phyloP scores from a whole-genome alignment of 92 coral and sea anemone genomes.

The Parazoanthus swiftii region DNA sequence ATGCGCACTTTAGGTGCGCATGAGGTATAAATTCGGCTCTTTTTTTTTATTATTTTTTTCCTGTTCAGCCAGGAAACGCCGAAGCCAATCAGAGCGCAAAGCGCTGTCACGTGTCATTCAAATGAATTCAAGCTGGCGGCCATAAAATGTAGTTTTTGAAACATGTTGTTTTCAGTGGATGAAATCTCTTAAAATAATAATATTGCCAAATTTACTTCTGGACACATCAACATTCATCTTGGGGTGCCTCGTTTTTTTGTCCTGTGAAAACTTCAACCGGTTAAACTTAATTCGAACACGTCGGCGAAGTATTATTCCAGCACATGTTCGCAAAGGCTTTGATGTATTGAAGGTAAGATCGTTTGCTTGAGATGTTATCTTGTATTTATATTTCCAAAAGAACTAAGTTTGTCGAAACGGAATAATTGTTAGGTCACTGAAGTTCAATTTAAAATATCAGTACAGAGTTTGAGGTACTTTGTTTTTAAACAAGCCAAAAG shows the following conservation, averaged over 20 bases:
- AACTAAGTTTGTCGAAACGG: slow-evolving; percentile 6
- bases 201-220: slow-evolving; percentile 11
- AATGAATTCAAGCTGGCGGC: no score
- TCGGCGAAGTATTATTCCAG: slow-evolving; percentile 19
- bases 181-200: slow-evolving; percentile 13
- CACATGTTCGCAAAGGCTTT: slow-evolving; percentile 22
- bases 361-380: slow-evolving; percentile 23
- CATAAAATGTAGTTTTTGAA: no score
- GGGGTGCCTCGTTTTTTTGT: slow-evolving; percentile 23
- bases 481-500: slow-evolving; percentile 5
- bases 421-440: slow-evolving; percentile 12
- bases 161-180: no score
- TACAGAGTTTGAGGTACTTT: slow-evolving; percentile 5
- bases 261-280: slow-evolving; percentile 7
- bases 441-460: slow-evolving; percentile 11
- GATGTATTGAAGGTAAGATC: slow-evolving; percentile 8
- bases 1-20: no score
- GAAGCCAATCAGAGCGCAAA: no score
- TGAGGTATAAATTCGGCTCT: no score
- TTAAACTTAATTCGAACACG: slow-evolving; percentile 19
- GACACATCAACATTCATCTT: slow-evolving; percentile 21
- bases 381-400: slow-evolving; percentile 6
- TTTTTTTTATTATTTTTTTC: no score
- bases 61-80: no score
- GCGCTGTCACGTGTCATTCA: no score